These are phyloP conservation scores for Holacanthus passer DNA, from an alignment of 2,113 vertebrate genomes.

Conservation along the genomic window DNA sequence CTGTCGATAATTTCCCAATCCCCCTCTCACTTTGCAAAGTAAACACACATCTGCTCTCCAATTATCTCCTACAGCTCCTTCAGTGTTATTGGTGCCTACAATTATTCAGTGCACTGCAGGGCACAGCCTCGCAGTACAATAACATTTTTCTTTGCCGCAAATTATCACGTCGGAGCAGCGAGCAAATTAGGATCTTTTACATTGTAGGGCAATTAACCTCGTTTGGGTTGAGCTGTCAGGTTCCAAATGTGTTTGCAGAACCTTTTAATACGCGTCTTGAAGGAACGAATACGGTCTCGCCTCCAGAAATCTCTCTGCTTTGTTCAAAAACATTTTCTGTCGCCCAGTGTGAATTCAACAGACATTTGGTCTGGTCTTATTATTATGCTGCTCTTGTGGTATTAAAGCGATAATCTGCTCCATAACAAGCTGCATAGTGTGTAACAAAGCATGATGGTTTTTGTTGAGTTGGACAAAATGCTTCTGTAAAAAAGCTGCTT, in stretches of 20 bases:
- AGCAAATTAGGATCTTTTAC: conserved; percentile 56
- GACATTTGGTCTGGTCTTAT: not conserved
- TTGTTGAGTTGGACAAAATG: conserved; percentile 5
- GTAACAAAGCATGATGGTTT: not conserved
- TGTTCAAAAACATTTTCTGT: not conserved
- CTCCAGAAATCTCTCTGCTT: not conserved
- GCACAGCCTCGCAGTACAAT: conserved; percentile 43
- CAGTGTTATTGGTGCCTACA: conserved; percentile 49
- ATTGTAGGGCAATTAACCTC: conserved; percentile 40
- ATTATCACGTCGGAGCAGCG: conserved; percentile 53
- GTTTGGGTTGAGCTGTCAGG: conserved; percentile 33
- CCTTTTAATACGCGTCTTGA: conserved; percentile 28
- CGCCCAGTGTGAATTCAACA: not conserved
- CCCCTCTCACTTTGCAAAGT: conserved; percentile 76
- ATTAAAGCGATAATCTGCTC: not conserved
- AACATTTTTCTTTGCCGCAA: conserved; percentile 62
- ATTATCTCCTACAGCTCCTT: conserved; percentile 69
- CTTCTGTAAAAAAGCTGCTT: not conserved
- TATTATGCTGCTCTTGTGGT: conserved; percentile 2
- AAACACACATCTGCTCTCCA: conserved; percentile 69
- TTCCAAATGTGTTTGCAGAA: conserved; percentile 58
- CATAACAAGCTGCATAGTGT: not conserved
- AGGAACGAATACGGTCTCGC: not conserved
- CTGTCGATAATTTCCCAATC: conserved; percentile 73
- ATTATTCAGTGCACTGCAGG: conserved; percentile 56